Evolutionary conservation across 2,888 invertebrate genomes (phyloP), one percentile per base, ranked within the genome.

Genomic region (Venusia cambrica): DNA sequence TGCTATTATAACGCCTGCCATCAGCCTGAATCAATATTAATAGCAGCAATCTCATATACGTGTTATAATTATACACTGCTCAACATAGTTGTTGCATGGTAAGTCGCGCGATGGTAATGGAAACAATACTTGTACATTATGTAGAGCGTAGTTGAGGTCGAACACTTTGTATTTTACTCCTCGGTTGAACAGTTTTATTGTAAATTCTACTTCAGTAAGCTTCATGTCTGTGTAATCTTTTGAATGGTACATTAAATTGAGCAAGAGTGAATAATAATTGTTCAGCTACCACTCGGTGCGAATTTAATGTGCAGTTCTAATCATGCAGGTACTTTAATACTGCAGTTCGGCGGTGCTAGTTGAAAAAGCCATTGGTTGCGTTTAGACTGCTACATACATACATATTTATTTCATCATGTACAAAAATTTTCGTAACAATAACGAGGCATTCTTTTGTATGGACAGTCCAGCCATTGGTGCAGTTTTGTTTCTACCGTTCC

Each of bases 1-100:
- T 58, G 55, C 58, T 56, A 61, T 67, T 65, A 65, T 57, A 47
- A 51, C 57, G 56, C 49, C 57, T 57, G 57, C 65, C 63, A 62
- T 64, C n/a, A 48, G 33, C 11, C 11, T 11, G 28, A 18, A 20
- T 22, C 28, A 20, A 16, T 32, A 38, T 31, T 35, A 43, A 39
- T 38, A 35, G 26, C 14, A 11, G 14, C 6, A 16, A 21, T 38
- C 16, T 10, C 10, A 26, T 30, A n/a, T n/a, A n/a, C n/a, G n/a
- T n/a, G n/a, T n/a, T n/a, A 11, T 37, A 38, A 37, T 33, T 35
- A 20, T 34, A 37, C 19, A 13, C 30, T 13, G 20, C 35, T 35
- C 26, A n/a, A 18, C 35, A 35, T 35, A 12, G 24, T 40, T 10
- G 20, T 35, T 22, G 27, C 11, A 25, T 31, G 24, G 28, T 28